Conservation (phyloP, 2,113 vertebrate genomes). For the Chaenogobius annularis region DNA sequence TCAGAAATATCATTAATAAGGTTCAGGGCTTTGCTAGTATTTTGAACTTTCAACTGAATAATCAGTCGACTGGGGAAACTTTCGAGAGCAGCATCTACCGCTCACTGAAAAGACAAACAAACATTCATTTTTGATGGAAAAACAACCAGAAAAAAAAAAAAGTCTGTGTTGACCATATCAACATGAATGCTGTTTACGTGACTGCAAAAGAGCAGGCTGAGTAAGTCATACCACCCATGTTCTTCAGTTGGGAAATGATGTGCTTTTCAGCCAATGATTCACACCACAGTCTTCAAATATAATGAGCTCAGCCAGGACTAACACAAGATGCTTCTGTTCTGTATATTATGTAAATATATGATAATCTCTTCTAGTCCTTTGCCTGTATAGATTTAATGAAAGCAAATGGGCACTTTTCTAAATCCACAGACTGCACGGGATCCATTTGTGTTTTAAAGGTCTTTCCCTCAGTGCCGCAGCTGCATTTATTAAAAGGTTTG, state of each 20-base stretch:
- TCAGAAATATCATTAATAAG: neutral
- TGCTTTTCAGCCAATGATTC: slow-evolving; percentile 33
- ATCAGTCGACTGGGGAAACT: slow-evolving; percentile 26
- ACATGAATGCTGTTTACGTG: slow-evolving; percentile 42
- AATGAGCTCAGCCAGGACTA: slow-evolving; percentile 45
- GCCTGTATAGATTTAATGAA: slow-evolving; percentile 41
- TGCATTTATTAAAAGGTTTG: too few species aligned
- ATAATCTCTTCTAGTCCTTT: neutral
- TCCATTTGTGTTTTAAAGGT: slow-evolving; percentile 4
- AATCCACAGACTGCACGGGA: slow-evolving; percentile 7
- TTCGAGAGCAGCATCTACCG: slow-evolving; percentile 6
- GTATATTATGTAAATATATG: too few species aligned
- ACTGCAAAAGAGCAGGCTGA: slow-evolving; percentile 49
- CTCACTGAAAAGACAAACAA: slow-evolving; percentile 12
- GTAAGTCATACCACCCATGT: slow-evolving; percentile 25
- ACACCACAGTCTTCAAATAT: slow-evolving; percentile 26
- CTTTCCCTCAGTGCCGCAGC: slow-evolving; percentile 1
- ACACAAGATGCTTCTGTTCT: slow-evolving; percentile 19
- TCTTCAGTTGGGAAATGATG: slow-evolving; percentile 20
- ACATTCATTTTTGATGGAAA: slow-evolving; percentile 12
- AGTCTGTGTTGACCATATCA: slow-evolving; percentile 23
- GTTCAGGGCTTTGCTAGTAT: neutral
- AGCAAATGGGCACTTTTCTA: slow-evolving; percentile 25
- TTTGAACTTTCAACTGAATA: slow-evolving; percentile 13
- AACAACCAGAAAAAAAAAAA: slow-evolving; percentile 20